phyloP scores from a whole-genome alignment of 2,888 invertebrate genomes.

The Agrotis exclamationis region DNA sequence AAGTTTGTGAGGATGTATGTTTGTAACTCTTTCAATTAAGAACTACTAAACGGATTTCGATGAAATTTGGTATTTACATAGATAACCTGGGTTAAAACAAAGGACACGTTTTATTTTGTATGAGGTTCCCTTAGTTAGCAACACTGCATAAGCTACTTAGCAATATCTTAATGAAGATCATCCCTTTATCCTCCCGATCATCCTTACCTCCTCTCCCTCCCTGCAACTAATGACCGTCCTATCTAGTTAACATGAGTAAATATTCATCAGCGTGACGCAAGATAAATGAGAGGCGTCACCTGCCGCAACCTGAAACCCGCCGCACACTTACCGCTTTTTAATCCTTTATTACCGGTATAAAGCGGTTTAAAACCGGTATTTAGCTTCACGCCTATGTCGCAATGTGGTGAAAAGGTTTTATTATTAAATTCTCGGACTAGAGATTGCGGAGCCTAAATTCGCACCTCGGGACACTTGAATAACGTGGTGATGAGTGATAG shows the following conservation, averaged over 20 bases:
- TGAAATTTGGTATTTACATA: too few species aligned
- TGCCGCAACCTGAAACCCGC: constrained; percentile 46
- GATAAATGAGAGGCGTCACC: constrained; percentile 69
- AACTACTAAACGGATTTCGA: too few species aligned
- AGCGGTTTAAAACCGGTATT: constrained; percentile 31
- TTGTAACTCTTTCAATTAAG: too few species aligned
- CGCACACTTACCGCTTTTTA: constrained; percentile 57
- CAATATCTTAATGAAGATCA: neutral
- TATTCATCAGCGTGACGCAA: constrained; percentile 69
- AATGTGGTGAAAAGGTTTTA: constrained; percentile 34
- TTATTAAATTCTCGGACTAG: constrained; percentile 47
- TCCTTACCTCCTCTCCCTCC: neutral
- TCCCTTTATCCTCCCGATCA: constrained; percentile 2
- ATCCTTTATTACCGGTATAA: constrained; percentile 59
- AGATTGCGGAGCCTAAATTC: too few species aligned
- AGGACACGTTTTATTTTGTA: too few species aligned
- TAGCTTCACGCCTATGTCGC: constrained; percentile 40
- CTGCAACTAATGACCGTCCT: constrained; percentile 60
- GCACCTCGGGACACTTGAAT: neutral
- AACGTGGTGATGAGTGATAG: neutral
- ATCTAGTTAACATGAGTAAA: constrained; percentile 73
- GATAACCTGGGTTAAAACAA: too few species aligned
- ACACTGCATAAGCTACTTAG: too few species aligned
- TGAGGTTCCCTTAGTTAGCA: too few species aligned
- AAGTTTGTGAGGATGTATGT: too few species aligned